Evolutionary conservation across 2,797 vertebrate species (phyloP).

Genomic region (Gambelia wislizenii): DNA sequence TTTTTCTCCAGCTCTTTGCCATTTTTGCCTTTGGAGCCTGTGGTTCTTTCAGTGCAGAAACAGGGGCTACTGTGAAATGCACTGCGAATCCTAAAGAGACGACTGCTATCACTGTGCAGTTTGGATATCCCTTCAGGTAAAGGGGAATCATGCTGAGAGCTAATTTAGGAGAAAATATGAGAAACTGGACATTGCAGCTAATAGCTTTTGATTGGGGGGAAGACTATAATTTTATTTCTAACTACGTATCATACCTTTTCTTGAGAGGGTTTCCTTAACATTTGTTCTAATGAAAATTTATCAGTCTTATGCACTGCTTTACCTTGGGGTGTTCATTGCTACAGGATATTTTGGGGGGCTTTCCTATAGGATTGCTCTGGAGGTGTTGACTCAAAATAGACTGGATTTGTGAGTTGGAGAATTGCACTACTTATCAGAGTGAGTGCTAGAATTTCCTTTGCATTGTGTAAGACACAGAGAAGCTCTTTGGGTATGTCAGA

Average conservation of each 20-base stretch:
- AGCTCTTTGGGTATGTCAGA: background rate
- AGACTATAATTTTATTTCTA: background rate
- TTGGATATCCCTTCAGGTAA: conserved; percentile 95
- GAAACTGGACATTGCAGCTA: background rate
- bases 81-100: conserved; percentile 28
- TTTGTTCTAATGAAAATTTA: background rate
- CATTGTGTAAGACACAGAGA: background rate
- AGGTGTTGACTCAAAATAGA: background rate
- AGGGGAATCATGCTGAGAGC: background rate
- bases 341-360: background rate
- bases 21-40: conserved; percentile 94
- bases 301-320: background rate
- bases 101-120: conserved; percentile 74
- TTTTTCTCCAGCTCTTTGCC: conserved; percentile 86
- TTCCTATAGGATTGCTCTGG: background rate
- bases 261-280: background rate
- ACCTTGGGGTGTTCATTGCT: background rate
- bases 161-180: background rate
- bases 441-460: background rate
- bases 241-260: background rate
- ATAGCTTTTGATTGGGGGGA: background rate
- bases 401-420: background rate
- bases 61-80: conserved; percentile 82
- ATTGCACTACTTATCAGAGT: background rate
- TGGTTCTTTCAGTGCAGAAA: conserved; percentile 87